Evolutionary conservation across 2,888 invertebrate species (phyloP).

Genomic region (Drosophila infuscata): DNA sequence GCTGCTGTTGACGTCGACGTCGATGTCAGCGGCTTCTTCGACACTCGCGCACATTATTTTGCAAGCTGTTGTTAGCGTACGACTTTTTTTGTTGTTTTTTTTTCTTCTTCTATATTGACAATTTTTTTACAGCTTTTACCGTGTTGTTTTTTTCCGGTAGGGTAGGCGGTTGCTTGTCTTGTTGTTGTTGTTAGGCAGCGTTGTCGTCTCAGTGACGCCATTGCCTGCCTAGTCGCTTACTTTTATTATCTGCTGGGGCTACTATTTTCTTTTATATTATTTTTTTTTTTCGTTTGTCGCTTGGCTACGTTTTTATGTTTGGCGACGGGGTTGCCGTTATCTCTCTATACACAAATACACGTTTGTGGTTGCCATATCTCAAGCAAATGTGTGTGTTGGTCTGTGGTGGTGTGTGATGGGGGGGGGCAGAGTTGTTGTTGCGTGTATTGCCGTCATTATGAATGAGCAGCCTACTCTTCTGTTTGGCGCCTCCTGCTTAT

Average conservation of each 20-base stretch:
- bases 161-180: conserved; percentile 23
- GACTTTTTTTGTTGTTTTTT: conserved; percentile 50
- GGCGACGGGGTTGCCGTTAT: conserved; percentile 69
- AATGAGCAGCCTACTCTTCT: conserved; percentile 51
- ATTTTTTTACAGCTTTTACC: conserved; percentile 77
- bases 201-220: conserved; percentile 71
- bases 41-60: conserved; percentile 76
- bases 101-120: conserved; percentile 69
- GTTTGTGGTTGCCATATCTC: conserved; percentile 58
- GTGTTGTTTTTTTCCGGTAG: conserved; percentile 42
- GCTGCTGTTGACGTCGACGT: conserved; percentile 41
- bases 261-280: conserved; percentile 30
- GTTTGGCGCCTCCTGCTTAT: conserved; percentile 29
- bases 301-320: conserved; percentile 70
- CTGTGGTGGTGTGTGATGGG: conserved; percentile 17
- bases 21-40: conserved; percentile 72
- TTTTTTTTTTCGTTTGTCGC: conserved; percentile 55
- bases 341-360: conserved; percentile 48
- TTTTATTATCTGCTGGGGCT: conserved; percentile 66
- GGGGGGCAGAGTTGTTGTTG: conserved; percentile 3
- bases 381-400: conserved; percentile 21
- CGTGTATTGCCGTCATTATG: conserved; percentile 58
- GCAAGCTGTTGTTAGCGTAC: conserved; percentile 65
- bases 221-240: conserved; percentile 66
- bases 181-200: conserved; percentile 38